Conservation (phyloP, 1,140 invertebrate species). For the Temnothorax longispinosus region DNA sequence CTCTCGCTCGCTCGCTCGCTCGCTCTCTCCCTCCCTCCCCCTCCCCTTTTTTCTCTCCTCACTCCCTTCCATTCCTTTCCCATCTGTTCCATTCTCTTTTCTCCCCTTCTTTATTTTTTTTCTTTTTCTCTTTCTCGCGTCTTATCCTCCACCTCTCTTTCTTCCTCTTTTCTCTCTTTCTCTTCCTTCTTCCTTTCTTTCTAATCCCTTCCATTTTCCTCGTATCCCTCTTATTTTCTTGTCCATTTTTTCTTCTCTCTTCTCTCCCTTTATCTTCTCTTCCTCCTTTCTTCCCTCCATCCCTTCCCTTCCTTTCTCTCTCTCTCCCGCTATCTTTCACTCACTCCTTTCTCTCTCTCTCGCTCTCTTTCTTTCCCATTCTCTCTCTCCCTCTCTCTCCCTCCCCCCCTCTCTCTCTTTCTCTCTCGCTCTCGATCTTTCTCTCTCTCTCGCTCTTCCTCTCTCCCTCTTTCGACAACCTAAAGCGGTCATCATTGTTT, state of each 20-base stretch:
- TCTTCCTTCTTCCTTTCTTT: not conserved
- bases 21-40: not conserved
- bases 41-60: too few species aligned
- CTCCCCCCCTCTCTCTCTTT: not conserved
- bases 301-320: not conserved
- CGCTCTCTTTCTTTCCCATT: not conserved
- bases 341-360: not conserved
- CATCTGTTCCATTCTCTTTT: not conserved
- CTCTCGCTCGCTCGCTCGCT: not conserved
- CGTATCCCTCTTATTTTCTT: not conserved
- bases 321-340: not conserved
- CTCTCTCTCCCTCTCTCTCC: not conserved
- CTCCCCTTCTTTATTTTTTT: too few species aligned
- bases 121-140: too few species aligned
- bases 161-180: not conserved
- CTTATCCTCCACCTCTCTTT: too few species aligned
- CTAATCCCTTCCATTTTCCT: not conserved
- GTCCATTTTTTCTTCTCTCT: not conserved
- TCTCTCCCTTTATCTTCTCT: not conserved
- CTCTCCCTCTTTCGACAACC: constrained; percentile 10
- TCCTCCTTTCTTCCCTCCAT: not conserved
- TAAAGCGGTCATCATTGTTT: constrained; percentile 57
- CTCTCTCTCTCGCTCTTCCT: not conserved
- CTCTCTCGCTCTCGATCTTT: not conserved
- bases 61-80: not conserved